Conservation (phyloP, 2,888 invertebrate species). For the Oscheius sp. region DNA sequence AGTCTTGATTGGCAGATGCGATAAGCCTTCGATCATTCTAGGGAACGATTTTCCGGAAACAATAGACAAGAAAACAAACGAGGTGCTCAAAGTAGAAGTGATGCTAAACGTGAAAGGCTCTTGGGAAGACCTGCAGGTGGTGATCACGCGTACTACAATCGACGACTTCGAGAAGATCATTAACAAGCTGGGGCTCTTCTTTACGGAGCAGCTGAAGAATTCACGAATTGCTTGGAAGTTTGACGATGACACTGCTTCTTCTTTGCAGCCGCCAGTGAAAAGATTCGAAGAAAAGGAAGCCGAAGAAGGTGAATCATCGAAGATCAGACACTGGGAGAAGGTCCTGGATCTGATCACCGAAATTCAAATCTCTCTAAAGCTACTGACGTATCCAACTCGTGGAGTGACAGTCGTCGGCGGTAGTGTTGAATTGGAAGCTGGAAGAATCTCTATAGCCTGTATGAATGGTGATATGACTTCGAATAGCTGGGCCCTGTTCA, state of each 20-base stretch:
- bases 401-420: conserved; percentile 56
- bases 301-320: conserved; percentile 9
- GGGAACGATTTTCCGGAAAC: conserved; percentile 25
- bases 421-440: conserved; percentile 55
- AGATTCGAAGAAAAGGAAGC: background rate
- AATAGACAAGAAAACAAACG: conserved; percentile 1
- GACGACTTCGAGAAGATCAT: conserved; percentile 96
- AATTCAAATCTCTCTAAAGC: conserved; percentile 41
- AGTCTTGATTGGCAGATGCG: conserved; percentile 81
- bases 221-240: conserved; percentile 54
- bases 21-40: background rate
- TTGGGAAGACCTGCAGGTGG: conserved; percentile 95
- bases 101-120: conserved; percentile 71
- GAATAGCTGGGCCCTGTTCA: conserved; percentile 66
- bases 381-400: conserved; percentile 39
- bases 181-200: conserved; percentile 94
- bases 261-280: background rate
- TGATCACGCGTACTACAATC: conserved; percentile 95
- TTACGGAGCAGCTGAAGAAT: conserved; percentile 73
- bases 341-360: conserved; percentile 43
- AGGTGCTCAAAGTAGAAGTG: conserved; percentile 24
- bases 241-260: conserved; percentile 32
- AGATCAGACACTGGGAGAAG: conserved; percentile 43
- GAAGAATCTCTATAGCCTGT: conserved; percentile 56
- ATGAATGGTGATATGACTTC: conserved; percentile 69